Percentiles rank a stretch among this genome's conserved stretches.
Conservation (phyloP, 1,140 invertebrate genomes). For the Lysiphlebus fabarum region DNA sequence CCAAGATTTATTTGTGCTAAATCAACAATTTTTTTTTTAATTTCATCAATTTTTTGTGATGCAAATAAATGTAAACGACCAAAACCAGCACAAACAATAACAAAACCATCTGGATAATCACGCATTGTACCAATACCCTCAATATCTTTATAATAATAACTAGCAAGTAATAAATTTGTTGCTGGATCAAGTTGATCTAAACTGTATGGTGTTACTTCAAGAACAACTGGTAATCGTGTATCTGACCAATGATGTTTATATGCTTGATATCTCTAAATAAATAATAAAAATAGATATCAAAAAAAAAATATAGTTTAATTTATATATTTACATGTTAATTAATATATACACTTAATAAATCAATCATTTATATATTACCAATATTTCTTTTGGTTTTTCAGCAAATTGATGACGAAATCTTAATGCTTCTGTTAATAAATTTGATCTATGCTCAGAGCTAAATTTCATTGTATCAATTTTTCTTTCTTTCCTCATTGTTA, state of each 20-base stretch:
- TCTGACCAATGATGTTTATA: conserved; percentile 97
- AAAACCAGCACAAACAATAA: conserved; percentile 83
- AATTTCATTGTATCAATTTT: conserved; percentile 95
- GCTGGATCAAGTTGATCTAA: conserved; percentile 87
- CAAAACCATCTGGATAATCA: conserved; percentile 78
- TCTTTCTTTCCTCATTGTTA: conserved; percentile 84
- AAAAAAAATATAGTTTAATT: conserved; percentile 5
- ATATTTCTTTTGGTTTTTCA: conserved; percentile 72
- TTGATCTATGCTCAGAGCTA: conserved; percentile 90
- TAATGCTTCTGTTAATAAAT: conserved; percentile 89
- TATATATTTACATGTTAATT: conserved; percentile 9
- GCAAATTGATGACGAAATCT: conserved; percentile 75
- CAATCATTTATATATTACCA: conserved; percentile 49
- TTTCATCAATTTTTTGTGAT: conserved; percentile 75
- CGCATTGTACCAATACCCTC: conserved; percentile 72
- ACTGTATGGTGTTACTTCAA: conserved; percentile 86
- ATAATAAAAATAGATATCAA: neutral
- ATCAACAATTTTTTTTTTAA: conserved; percentile 83
- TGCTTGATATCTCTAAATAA: conserved; percentile 78
- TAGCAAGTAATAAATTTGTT: conserved; percentile 74
- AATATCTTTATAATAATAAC: conserved; percentile 92
- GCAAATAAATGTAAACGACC: conserved; percentile 87
- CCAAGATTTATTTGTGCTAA: conserved; percentile 76
- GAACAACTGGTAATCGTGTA: conserved; percentile 76
- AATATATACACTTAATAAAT: neutral